A percentile compares a stretch with the other conserved stretches of the same genome.
Evolutionary conservation across 2,888 invertebrate species (phyloP).

Genomic region (Dyspetes luteomarginatus): DNA sequence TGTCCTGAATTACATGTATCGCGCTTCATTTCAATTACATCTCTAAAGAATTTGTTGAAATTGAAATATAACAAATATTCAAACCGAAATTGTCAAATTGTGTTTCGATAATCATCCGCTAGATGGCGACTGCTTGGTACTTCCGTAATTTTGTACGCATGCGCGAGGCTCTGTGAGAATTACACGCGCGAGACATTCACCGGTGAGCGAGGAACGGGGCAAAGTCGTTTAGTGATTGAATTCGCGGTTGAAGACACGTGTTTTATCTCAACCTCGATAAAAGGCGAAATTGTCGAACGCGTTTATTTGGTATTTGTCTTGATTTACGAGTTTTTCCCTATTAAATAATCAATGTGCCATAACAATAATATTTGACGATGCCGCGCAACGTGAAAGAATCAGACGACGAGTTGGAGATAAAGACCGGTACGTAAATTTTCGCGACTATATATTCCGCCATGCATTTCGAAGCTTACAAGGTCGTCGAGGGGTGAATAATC

Average conservation of each 20-base stretch:
- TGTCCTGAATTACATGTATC: too few relatives aligned
- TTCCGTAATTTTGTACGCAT: neutral
- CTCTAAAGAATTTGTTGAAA: too few relatives aligned
- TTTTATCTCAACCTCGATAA: neutral
- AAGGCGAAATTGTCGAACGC: neutral
- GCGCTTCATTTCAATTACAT: too few relatives aligned
- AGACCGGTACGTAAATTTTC: conserved; percentile 67
- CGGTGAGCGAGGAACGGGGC: neutral
- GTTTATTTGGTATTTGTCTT: neutral
- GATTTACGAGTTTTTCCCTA: neutral
- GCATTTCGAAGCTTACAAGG: conserved; percentile 16
- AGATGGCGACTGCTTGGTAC: neutral
- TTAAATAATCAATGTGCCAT: conserved; percentile 46
- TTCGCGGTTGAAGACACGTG: conserved; percentile 19
- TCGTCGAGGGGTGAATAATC: too few relatives aligned
- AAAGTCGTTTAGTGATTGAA: conserved; percentile 1
- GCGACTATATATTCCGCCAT: conserved; percentile 27
- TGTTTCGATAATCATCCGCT: neutral
- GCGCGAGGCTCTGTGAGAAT: conserved; percentile 1
- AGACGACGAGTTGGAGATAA: conserved; percentile 70
- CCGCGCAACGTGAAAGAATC: conserved; percentile 70
- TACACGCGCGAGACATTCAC: neutral
- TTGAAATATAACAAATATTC: neutral
- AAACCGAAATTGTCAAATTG: too few relatives aligned
- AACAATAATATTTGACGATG: conserved; percentile 65